Evolutionary conservation across 2,113 vertebrate genomes (phyloP).

Genomic region (Shinisaurus crocodilurus): DNA sequence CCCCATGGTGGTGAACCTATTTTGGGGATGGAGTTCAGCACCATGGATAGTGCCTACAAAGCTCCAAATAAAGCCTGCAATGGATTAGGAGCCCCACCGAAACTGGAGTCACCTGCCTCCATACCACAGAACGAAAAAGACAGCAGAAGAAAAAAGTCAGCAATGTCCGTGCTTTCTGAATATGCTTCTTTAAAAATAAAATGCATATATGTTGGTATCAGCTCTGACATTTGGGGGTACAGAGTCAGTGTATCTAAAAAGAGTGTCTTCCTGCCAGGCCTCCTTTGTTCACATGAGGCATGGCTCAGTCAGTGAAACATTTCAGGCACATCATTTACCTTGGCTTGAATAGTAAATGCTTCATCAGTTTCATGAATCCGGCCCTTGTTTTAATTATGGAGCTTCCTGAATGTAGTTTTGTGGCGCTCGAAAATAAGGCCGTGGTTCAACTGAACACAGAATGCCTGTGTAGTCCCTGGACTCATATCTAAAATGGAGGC

Average conservation of each 20-base stretch:
- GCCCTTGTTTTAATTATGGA: conserved; percentile 83
- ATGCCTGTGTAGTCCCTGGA: conserved; percentile 77
- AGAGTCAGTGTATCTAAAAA: conserved; percentile 55
- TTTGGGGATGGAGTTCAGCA: too few species aligned
- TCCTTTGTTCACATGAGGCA: conserved; percentile 73
- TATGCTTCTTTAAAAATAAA: too few species aligned
- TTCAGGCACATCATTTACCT: conserved; percentile 82
- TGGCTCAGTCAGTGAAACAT: conserved; percentile 78
- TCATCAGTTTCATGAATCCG: conserved; percentile 81
- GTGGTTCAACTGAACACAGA: conserved; percentile 79
- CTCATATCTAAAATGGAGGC: conserved; percentile 63
- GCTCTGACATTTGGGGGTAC: conserved; percentile 42
- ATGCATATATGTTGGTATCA: conserved; percentile 51
- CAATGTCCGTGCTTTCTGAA: too few species aligned
- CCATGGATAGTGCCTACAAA: too few species aligned
- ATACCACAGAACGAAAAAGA: too few species aligned
- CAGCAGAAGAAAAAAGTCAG: too few species aligned
- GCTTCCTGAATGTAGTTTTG: conserved; percentile 83
- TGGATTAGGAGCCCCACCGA: too few species aligned
- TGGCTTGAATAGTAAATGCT: conserved; percentile 78
- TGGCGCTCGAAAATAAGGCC: conserved; percentile 80
- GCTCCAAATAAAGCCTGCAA: too few species aligned
- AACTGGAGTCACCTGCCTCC: too few species aligned
- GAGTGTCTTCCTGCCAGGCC: conserved; percentile 65
- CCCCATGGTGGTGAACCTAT: too few species aligned